phyloP scores from a whole-genome alignment of 2,888 invertebrate genomes.

The Thumatha senex region DNA sequence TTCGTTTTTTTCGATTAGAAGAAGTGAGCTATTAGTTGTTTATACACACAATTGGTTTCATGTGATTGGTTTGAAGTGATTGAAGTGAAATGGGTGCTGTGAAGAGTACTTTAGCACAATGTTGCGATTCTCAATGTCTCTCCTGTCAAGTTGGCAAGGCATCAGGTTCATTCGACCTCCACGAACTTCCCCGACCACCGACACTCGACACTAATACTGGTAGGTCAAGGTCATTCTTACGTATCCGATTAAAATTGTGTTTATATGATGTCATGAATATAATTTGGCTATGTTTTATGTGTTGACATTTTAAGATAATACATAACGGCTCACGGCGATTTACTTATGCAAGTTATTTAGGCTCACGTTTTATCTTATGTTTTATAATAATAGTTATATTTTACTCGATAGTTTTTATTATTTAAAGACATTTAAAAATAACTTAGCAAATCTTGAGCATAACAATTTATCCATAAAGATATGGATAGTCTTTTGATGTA shows the following conservation, averaged over 20 bases:
- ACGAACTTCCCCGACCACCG: slow-evolving; percentile 69
- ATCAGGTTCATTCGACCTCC: slow-evolving; percentile 64
- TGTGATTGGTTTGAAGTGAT: slow-evolving; percentile 30
- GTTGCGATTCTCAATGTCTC: slow-evolving; percentile 48
- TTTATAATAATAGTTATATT: slow-evolving; percentile 25
- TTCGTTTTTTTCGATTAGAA: slow-evolving; percentile 47
- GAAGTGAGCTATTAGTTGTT: slow-evolving; percentile 35
- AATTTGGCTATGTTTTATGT: slow-evolving; percentile 12
- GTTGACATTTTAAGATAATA: slow-evolving; percentile 20
- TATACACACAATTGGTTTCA: slow-evolving; percentile 21
- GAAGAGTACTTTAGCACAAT: slow-evolving; percentile 58
- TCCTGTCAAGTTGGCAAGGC: slow-evolving; percentile 49
- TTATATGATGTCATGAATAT: slow-evolving; percentile 37
- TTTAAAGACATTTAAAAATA: too few species aligned
- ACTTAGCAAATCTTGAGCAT: too few species aligned
- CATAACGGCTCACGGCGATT: slow-evolving; percentile 9
- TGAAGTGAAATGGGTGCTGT: slow-evolving; percentile 61
- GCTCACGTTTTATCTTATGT: slow-evolving; percentile 21
- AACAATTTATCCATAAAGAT: too few species aligned
- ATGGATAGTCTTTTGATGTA: too few species aligned
- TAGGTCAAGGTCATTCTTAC: slow-evolving; percentile 49
- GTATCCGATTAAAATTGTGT: background rate
- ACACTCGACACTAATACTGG: slow-evolving; percentile 55
- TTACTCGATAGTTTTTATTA: too few species aligned
- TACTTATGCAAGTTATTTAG: slow-evolving; percentile 8